Evolutionary conservation across 2,888 invertebrate genomes (phyloP), one percentile per base, ranked within the genome.

Genomic region (Eumerus sabulonum): DNA sequence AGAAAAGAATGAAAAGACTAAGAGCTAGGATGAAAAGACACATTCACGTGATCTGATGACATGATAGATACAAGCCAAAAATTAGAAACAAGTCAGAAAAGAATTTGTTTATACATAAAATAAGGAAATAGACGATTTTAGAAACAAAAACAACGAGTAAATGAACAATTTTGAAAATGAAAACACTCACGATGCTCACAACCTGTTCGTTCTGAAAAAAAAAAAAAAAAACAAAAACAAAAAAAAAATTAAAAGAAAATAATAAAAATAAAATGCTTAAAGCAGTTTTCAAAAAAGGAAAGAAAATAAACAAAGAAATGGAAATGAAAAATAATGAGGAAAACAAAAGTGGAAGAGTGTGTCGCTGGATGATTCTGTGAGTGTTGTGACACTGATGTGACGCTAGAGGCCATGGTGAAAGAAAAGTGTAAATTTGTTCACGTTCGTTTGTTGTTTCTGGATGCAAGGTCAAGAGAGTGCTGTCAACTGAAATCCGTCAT

Each of bases 151-250:
- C 36, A 14, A 63, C 36, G 13, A 42, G 17, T 63, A 56, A 40
- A 73, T 53, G 64, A 59, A 70, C 35, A n/a, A 70, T 74, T 60
- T 64, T 60, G 38, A 70, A 64, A 64, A 56, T 68, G 35, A 68
- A 56, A 82, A 84, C 85, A 88, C 88, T 87, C 87, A 87, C 87
- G 84, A 87, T 87, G 88, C 87, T 87, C 85, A 86, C 88, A 87
- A 87, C 87, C 87, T 88, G 81, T 85, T 87, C 87, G 86, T 86
- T 87, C 87, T 87, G 87, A 87, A 87, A 87, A 85, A 85, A 84
- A 85, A 85, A 70, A 85, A 83, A 85, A 84, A 36, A 36, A 36
- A 36, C 11, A 36, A 36, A 36, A 36, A 36, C 11, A 36, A 36
- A 83, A 83, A 83, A 84, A 82, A 83, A 81, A 71, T 84, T 81